A percentile compares a stretch with the other conserved stretches of the same genome.
Evolutionary conservation across 2,797 vertebrate genomes (phyloP).

Genomic region (Microchirus variegatus): DNA sequence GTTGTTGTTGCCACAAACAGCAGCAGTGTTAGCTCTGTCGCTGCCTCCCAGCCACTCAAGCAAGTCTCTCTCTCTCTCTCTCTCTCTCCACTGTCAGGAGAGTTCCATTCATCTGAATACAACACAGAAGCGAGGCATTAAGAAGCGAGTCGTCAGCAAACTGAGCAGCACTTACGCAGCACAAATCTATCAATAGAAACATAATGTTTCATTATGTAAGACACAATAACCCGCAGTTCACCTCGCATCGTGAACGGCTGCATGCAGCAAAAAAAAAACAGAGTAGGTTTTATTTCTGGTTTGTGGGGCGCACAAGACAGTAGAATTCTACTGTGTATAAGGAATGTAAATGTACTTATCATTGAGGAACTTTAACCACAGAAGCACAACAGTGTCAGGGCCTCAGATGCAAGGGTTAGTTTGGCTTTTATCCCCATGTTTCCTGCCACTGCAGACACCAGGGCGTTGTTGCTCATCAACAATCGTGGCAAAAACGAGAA

Average conservation of each 20-base stretch:
- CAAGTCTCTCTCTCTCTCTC: no score
- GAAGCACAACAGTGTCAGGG: no score
- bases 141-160: conserved; percentile 5
- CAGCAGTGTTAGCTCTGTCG: no score
- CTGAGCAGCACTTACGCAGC: not conserved
- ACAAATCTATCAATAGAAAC: not conserved
- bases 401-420: conserved; percentile 10
- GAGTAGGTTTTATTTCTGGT: no score
- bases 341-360: no score
- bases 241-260: not conserved
- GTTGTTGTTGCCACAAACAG: no score
- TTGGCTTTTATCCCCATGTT: no score
- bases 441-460: not conserved
- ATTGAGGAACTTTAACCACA: no score
- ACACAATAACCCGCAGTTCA: not conserved
- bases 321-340: no score
- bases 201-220: not conserved
- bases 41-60: no score
- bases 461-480: not conserved
- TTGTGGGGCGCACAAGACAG: no score
- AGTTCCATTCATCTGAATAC: not conserved
- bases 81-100: no score
- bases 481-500: not conserved
- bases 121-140: not conserved
- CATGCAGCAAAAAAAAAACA: not conserved